Evolutionary conservation across 2,113 vertebrate genomes (phyloP), one percentile per base, ranked within the genome.

Genomic region (Calidris pygmaea): DNA sequence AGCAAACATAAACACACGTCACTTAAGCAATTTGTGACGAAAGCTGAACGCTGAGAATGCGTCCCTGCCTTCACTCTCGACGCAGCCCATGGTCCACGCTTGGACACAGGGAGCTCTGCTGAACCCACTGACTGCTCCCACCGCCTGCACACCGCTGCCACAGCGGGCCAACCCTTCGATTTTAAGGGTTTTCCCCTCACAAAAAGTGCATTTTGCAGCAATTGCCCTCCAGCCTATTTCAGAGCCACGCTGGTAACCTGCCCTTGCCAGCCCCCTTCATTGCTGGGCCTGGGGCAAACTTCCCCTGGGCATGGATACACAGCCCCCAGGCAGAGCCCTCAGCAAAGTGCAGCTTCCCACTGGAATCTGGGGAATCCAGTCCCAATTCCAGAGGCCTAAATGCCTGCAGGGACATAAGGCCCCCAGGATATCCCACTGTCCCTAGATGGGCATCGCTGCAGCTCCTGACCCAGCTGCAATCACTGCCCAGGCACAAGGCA

Each of bases 1-100:
- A 55, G 29, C 16, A 55, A 29, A 30, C 53, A 17, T 53, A 10
- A 30, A 27, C 52, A 55, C 16, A 1, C 12, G 32, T 48, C 21
- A 8, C 30, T 60, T 7, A 7, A 0, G 0, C 52, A 12, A 4
- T 1, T 55, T 55, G 32, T 12, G 48, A 9, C 1, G 1, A 73
- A 37, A 71, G 34, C 41, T 26, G 23, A 50, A 66, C 10, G 0
- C 59, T 20, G 68, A 50, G 6, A 35, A n/a, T 0, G 1, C n/a
- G 41, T 50, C 10, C 26, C 41, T 29, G 35, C 10, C 14, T 23
- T 70, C 55, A 6, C 30, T 47, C 21, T 5, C 2, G 3, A 21
- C 21, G 48, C 60, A 58, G 60, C 21, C 32, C 17, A 16, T 32
- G 48, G 48, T 21, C 66, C 39, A 2, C 13, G 32, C 11, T 24